phyloP scores from a whole-genome alignment of 1,140 invertebrate species.

The Goniozus legneri region DNA sequence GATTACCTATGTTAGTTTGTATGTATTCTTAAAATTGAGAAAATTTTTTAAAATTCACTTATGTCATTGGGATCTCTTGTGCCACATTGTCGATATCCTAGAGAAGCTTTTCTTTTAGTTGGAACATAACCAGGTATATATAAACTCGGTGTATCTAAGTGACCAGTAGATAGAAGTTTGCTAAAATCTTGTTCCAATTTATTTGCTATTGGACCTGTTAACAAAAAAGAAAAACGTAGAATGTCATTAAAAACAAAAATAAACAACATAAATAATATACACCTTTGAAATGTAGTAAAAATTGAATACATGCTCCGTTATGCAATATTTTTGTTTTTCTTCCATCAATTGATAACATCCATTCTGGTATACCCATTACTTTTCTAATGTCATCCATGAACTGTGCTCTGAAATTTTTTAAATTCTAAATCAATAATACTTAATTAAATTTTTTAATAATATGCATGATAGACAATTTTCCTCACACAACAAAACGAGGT shows the following conservation, averaged over 20 bases:
- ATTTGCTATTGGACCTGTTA: conserved; percentile 67
- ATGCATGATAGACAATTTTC: neutral
- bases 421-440: neutral
- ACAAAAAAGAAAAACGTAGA: neutral
- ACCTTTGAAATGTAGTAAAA: conserved; percentile 84
- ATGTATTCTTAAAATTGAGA: no score
- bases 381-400: conserved; percentile 80
- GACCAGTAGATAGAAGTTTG: conserved; percentile 68
- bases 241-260: neutral
- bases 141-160: conserved; percentile 70
- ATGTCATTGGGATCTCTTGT: conserved; percentile 69
- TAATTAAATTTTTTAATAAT: conserved; percentile 1
- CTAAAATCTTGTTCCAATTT: conserved; percentile 76
- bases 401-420: conserved; percentile 60
- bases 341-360: conserved; percentile 84
- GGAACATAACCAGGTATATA: conserved; percentile 74
- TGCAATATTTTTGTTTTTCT: conserved; percentile 75
- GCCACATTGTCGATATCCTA: conserved; percentile 71
- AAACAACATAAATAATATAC: neutral
- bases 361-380: conserved; percentile 82
- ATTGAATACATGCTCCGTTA: conserved; percentile 78
- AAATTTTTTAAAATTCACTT: no score
- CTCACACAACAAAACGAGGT: conserved; percentile 84
- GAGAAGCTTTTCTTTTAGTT: conserved; percentile 65
- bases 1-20: no score